phyloP scores from a whole-genome alignment of 2,888 invertebrate genomes.

The Microchrysa polita region DNA sequence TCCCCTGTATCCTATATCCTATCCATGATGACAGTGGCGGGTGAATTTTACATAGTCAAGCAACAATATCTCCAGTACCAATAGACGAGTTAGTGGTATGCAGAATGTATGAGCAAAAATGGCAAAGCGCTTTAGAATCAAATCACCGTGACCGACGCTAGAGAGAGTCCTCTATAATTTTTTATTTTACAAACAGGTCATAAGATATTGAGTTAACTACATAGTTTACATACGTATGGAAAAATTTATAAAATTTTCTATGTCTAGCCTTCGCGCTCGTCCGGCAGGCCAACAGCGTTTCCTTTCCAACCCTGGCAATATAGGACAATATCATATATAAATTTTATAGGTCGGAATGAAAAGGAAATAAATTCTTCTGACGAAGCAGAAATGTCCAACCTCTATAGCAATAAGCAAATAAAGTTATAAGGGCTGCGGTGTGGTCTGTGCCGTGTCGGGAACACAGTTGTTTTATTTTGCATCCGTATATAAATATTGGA shows the following conservation, averaged over 20 bases:
- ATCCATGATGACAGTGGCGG: slow-evolving; percentile 36
- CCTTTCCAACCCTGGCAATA: not conserved
- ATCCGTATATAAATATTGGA: slow-evolving; percentile 1
- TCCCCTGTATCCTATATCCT: no score
- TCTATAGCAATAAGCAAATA: slow-evolving; percentile 1
- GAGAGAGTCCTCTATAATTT: not conserved
- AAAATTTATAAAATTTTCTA: not conserved
- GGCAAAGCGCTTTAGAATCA: not conserved
- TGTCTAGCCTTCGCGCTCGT: no score
- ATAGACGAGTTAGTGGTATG: not conserved
- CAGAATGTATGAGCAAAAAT: not conserved
- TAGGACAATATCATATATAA: no score
- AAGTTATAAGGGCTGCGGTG: not conserved
- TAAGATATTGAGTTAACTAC: not conserved
- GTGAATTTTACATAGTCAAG: slow-evolving; percentile 31
- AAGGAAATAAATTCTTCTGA: slow-evolving; percentile 36
- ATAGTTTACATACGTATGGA: not conserved
- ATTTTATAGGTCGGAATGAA: slow-evolving; percentile 11
- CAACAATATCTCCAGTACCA: slow-evolving; percentile 18
- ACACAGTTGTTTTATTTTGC: not conserved
- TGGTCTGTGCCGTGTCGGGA: not conserved
- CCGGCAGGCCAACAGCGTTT: no score
- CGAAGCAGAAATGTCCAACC: slow-evolving; percentile 18
- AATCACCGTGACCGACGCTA: not conserved
- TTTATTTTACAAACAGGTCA: slow-evolving; percentile 4